Evolutionary conservation across 1,140 invertebrate species (phyloP), one percentile per base, ranked within the genome.

Genomic region (Aphis gossypii): DNA sequence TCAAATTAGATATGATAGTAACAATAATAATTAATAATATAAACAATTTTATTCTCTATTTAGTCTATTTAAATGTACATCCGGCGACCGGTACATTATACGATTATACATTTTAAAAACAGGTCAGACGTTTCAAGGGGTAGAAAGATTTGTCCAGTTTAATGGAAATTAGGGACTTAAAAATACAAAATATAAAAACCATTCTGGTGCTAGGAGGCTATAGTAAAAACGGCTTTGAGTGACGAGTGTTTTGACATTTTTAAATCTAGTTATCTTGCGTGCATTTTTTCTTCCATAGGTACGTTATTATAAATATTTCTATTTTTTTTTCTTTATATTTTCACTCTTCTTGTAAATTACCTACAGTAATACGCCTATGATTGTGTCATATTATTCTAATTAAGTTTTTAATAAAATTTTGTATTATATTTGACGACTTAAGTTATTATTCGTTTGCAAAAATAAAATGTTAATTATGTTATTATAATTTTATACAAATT

Each of bases 381-480:
- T n/a, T 7, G 30, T 30, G 0, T 14, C 5, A 6, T n/a, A 18
- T 76, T 76, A 18, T 76, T n/a, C 14, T 76, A n/a, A 76, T 76
- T 76, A 76, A 76, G 60, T 76, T n/a, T 68, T 1, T 76, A 76
- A 76, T 76, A 11, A 76, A 30, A n/a, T 30, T 3, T 8, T 8
- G 14, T n/a, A n/a, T 18, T 76, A 20, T 4, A 76, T 76, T 76
- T 76, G n/a, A 76, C 14, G 60, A 76, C n/a, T 76, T 76, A 4
- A n/a, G 9, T 4, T 68, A 68, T n/a, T 76, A n/a, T n/a, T 35
- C 60, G 60, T 76, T n/a, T 76, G 60, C 60, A 76, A 76, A 76
- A 76, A 76, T 76, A 76, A 76, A 76, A n/a, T 76, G n/a, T 76
- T 76, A n/a, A 76, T 35, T n/a, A n/a, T 76, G n/a, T 76, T 76